phyloP scores from a whole-genome alignment of 2,888 invertebrate species.

The Cepaea hortensis region DNA sequence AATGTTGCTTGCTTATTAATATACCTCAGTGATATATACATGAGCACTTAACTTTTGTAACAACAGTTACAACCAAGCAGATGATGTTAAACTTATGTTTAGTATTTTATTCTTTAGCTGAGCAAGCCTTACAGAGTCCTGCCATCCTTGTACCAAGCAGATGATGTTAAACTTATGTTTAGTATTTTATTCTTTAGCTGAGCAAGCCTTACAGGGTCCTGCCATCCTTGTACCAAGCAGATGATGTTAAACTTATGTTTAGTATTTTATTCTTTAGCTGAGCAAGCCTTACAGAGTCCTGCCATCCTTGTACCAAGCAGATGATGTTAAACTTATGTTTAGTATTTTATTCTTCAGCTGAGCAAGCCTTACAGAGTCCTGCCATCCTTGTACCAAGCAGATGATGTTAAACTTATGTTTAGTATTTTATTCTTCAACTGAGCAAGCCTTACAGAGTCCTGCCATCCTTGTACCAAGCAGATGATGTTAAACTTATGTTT shows the following conservation, averaged over 20 bases:
- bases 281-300: constrained; percentile 62
- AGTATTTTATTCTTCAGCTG: background rate
- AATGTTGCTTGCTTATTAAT: too few species aligned
- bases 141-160: constrained; percentile 63
- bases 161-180: too few species aligned
- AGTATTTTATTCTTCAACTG: background rate
- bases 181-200: background rate
- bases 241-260: too few species aligned
- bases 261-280: background rate
- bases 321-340: too few species aligned
- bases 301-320: constrained; percentile 61
- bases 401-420: too few species aligned
- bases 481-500: too few species aligned
- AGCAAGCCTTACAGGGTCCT: constrained; percentile 62
- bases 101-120: background rate
- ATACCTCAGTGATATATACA: too few species aligned
- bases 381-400: constrained; percentile 61
- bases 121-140: constrained; percentile 62
- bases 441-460: constrained; percentile 62
- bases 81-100: too few species aligned
- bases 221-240: constrained; percentile 61
- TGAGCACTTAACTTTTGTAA: too few species aligned
- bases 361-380: constrained; percentile 62
- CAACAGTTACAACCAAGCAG: too few species aligned
- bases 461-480: constrained; percentile 61